Conservation (phyloP, 2,888 invertebrate genomes). For the Drosophila mercatorum region DNA sequence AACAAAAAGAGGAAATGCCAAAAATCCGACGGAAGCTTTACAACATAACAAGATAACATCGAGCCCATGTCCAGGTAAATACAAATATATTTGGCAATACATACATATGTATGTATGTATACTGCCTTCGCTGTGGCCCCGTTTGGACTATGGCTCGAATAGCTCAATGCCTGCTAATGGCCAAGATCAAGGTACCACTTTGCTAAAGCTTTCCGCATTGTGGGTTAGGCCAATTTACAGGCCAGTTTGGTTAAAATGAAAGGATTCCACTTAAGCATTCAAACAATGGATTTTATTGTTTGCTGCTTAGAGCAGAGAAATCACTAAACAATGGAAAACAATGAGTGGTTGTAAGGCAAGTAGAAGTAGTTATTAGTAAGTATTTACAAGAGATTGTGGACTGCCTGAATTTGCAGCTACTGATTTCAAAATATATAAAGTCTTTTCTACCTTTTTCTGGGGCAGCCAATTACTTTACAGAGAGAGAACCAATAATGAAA, state of each 20-base stretch:
- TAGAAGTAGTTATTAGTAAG: conserved; percentile 4
- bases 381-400: not conserved
- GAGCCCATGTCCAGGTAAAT: conserved; percentile 5
- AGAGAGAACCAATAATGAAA: not conserved
- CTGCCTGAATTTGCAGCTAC: not conserved
- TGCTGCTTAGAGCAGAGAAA: conserved; percentile 19
- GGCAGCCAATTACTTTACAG: not conserved
- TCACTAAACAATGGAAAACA: conserved; percentile 38
- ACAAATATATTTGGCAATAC: not conserved
- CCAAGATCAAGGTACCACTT: conserved; percentile 59
- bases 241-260: conserved; percentile 46
- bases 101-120: not conserved
- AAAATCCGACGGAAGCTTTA: conserved; percentile 52
- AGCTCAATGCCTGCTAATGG: conserved; percentile 36
- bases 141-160: conserved; percentile 29
- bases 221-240: conserved; percentile 44
- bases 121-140: conserved; percentile 23
- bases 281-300: conserved; percentile 69
- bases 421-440: not conserved
- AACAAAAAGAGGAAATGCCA: conserved; percentile 61
- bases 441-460: not conserved
- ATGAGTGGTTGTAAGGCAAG: not conserved
- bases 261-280: conserved; percentile 57
- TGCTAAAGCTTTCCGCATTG: conserved; percentile 14
- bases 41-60: conserved; percentile 39